Evolutionary conservation across 2,888 invertebrate species (phyloP), one percentile per base, ranked within the genome.

Genomic region (Drosophila imparisetae): DNA sequence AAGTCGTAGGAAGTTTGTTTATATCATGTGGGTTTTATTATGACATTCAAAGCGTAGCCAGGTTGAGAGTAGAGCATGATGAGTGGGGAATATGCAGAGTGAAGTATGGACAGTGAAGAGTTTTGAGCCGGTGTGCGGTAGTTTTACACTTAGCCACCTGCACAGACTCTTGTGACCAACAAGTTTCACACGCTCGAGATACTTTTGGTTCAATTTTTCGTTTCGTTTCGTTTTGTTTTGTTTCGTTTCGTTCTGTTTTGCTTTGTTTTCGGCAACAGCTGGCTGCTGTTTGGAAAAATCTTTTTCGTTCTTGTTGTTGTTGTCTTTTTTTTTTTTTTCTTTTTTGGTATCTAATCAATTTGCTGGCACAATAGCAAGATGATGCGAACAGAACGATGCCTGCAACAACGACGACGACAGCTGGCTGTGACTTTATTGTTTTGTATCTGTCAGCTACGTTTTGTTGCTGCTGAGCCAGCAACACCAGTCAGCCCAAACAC

Each of bases 371-470:
- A 73, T 67, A 40, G 68, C 52, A 21, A 61, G 57, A 52, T 45
- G 50, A 50, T 50, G 50, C 30, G 53, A 21, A 66, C 48, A 15
- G 49, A 67, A 42, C 32, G 45, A 15, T 66, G 57, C 53, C 52
- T 53, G 52, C 58, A 45, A 24, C 21, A 21, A 1, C 42, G 45
- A 45, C 13, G 38, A 49, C 75, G 65, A 62, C 75, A 75, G 75
- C 65, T 75, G 75, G 72, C 45, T 65, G 38, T 75, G 76, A 76
- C 76, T 76, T 70, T 70, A 75, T 75, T 75, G 70, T 70, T 76
- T 76, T 70, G 71, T 71, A 76, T 65, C 65, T 70, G 61, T 29
- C 76, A 53, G 63, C 64, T 50, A 52, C 59, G 32, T 55, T 57
- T 42, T 45, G 40, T 27, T 54, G 45, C 21, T 48, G 74, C 57